Base-by-base conservation (phyloP, 2,113 vertebrate genomes). In the Orthochromis indermauri region DNA sequence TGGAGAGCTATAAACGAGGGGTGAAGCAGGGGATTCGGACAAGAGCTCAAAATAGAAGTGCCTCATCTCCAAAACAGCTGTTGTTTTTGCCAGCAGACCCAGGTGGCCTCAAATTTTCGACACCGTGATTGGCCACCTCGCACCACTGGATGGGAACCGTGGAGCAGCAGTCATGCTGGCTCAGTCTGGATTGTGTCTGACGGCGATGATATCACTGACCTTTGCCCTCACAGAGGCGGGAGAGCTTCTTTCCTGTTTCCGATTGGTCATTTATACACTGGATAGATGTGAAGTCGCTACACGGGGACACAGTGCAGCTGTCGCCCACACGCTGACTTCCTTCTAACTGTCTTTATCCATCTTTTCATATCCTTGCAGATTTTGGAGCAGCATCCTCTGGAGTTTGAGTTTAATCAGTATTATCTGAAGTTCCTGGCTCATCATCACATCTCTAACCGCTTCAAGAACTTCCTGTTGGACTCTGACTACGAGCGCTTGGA, bases 321-420 rank as follows among this genome's bases (percentile, higher is more conserved):
- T 81, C 76, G 37, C 84, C 80, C 68, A 84, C 80, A 55, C 83
- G 19, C 78, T 82, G 76, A 82, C 85, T 80, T 31, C 76, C 79
- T 71, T 89, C 80, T 19, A 66, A 76, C 54, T 78, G 59, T 92
- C 49, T 81, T 76, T 31, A 79, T 91, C 51, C 79, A 33, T 90
- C 57, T 89, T 63, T 93, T 86, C 40, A 42, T 88, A 45, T 92
- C 79, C 88, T 96, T 95, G 68, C 95, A 99, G 98, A 95, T 99
- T 95, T 96, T 98, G 95, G 97, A 96, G 93, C 99, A 99, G 86
- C 97, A 97, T 95, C 98, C 99, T 87, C 96, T 97, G 68, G 98
- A 99, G 93, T 99, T 99, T 97, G 98, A 99, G 96, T 99, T 99
- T 95, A 99, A 99, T 97, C 98, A 98, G 73, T 97, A 99, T 96